Percentiles rank a stretch among this genome's conserved stretches.
Conservation (phyloP, 2,888 invertebrate species). For the Serrognathus titanus region DNA sequence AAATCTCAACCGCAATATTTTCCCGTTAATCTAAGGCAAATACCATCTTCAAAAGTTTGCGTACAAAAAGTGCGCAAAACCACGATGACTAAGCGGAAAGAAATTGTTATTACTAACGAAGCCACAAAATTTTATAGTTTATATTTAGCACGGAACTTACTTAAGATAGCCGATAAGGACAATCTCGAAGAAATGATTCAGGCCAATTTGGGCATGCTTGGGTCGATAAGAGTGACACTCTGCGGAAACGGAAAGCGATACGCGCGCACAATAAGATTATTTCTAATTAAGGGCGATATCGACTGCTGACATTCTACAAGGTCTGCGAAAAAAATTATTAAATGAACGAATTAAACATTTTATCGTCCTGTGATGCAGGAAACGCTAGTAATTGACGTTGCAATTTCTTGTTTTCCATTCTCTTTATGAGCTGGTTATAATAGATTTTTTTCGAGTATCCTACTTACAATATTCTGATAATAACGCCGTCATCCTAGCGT, state of each 20-base stretch:
- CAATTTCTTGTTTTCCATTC: constrained; percentile 10
- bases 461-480: constrained; percentile 38
- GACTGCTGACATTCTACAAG: too few relatives aligned
- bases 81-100: too few relatives aligned
- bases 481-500: constrained; percentile 46
- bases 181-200: constrained; percentile 28
- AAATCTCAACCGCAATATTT: too few relatives aligned
- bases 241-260: constrained; percentile 36
- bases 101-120: too few relatives aligned
- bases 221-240: constrained; percentile 30
- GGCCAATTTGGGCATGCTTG: constrained; percentile 20
- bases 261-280: constrained; percentile 7
- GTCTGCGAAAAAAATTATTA: too few relatives aligned
- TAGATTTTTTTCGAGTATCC: constrained; percentile 26
- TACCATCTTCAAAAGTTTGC: too few relatives aligned
- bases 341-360: too few relatives aligned
- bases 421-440: constrained; percentile 5
- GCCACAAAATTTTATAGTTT: too few relatives aligned
- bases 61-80: too few relatives aligned
- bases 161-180: constrained; percentile 22
- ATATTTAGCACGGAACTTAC: background rate
- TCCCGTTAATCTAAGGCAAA: too few relatives aligned
- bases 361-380: constrained; percentile 3
- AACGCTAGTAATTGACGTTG: constrained; percentile 10
- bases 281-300: constrained; percentile 8